Conservation (phyloP, 2,888 invertebrate species). For the Nymphalis polychloros region DNA sequence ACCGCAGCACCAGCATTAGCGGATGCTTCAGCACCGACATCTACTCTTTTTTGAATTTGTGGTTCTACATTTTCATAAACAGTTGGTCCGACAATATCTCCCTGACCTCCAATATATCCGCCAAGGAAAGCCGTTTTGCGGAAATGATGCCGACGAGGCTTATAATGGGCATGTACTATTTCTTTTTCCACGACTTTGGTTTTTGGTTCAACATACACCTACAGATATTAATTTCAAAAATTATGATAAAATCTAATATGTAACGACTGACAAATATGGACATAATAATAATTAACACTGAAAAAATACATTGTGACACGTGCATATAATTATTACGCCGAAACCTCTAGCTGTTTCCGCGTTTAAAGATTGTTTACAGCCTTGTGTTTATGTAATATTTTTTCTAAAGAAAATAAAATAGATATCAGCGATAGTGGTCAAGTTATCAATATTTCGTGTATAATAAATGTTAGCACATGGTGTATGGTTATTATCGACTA, state of each 20-base stretch:
- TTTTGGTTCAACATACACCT: constrained; percentile 60
- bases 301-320: too few relatives aligned
- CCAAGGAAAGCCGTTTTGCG: constrained; percentile 62
- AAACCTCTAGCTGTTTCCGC: too few relatives aligned
- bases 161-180: constrained; percentile 55
- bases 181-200: constrained; percentile 59
- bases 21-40: constrained; percentile 44
- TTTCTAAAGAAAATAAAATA: too few relatives aligned
- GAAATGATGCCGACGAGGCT: constrained; percentile 60
- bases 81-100: constrained; percentile 44
- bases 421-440: too few relatives aligned
- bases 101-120: constrained; percentile 58
- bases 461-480: constrained; percentile 24
- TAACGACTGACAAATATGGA: too few relatives aligned
- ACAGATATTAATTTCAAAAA: constrained; percentile 33
- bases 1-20: constrained; percentile 38
- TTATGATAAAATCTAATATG: background rate
- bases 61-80: constrained; percentile 47
- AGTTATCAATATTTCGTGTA: too few relatives aligned
- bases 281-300: too few relatives aligned
- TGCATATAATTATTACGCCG: too few relatives aligned
- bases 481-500: background rate
- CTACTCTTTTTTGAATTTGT: constrained; percentile 61
- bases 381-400: too few relatives aligned
- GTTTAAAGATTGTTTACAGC: too few relatives aligned